A percentile compares a stretch with the other conserved stretches of the same genome.
These are phyloP conservation scores for Oligia latruncula DNA, from an alignment of 2,888 invertebrate species.

Conservation along the genomic window DNA sequence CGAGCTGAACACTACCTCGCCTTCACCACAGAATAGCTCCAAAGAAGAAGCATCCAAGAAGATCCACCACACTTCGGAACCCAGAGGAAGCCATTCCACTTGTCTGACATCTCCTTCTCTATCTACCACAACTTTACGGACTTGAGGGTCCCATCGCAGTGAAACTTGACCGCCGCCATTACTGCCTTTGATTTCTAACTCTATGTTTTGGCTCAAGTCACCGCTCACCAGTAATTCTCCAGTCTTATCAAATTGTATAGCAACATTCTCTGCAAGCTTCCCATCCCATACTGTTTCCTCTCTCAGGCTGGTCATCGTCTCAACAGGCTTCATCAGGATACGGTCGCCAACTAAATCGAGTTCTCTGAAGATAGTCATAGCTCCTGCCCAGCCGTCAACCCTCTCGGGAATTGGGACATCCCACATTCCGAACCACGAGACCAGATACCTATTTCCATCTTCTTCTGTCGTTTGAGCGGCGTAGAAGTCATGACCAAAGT, in stretches of 20 bases:
- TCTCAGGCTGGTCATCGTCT: constrained; percentile 76
- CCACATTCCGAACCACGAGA: constrained; percentile 88
- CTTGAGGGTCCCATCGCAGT: constrained; percentile 77
- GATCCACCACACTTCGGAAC: constrained; percentile 76
- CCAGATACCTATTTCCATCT: constrained; percentile 80
- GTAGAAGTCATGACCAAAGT: constrained; percentile 87
- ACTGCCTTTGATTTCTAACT: constrained; percentile 77
- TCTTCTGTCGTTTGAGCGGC: constrained; percentile 83
- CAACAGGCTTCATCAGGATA: constrained; percentile 82
- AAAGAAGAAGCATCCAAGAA: constrained; percentile 85
- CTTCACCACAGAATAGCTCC: constrained; percentile 86
- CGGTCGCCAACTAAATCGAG: constrained; percentile 75
- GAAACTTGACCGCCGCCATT: constrained; percentile 76
- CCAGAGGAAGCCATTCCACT: constrained; percentile 81
- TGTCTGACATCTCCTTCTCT: constrained; percentile 81
- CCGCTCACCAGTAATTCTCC: constrained; percentile 79
- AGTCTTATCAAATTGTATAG: constrained; percentile 75
- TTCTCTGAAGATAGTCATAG: constrained; percentile 84
- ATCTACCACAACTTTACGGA: constrained; percentile 79
- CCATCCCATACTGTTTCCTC: constrained; percentile 69
- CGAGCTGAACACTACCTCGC: constrained; percentile 86
- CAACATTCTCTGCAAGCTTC: constrained; percentile 65
- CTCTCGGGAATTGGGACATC: constrained; percentile 80
- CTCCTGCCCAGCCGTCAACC: constrained; percentile 86
- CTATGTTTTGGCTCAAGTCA: constrained; percentile 74